phyloP scores from a whole-genome alignment of 2,113 vertebrate species.

The Tiliqua scincoides region DNA sequence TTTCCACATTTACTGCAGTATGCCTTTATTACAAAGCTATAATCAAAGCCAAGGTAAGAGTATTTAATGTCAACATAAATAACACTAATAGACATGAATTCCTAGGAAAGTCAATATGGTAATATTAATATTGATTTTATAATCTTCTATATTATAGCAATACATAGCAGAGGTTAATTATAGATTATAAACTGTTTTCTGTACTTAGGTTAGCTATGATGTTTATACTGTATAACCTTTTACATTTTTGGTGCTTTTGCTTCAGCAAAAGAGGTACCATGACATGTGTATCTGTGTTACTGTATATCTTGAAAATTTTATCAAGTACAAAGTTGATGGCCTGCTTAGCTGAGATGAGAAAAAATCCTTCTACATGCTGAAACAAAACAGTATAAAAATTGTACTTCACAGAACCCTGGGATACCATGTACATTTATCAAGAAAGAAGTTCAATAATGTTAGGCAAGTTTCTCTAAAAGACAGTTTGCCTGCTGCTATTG shows the following conservation, averaged over 20 bases:
- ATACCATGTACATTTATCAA: too few relatives aligned
- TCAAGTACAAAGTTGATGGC: neutral
- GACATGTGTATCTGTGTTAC: neutral
- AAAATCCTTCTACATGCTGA: neutral
- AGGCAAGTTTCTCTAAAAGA: too few relatives aligned
- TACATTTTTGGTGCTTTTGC: neutral
- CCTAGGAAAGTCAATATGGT: neutral
- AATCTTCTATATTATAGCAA: neutral
- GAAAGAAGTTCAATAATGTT: too few relatives aligned
- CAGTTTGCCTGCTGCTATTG: too few relatives aligned
- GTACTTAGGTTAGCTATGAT: neutral
- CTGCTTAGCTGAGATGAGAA: neutral
- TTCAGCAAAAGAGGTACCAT: neutral
- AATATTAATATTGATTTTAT: neutral
- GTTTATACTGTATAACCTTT: neutral
- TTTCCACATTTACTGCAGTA: neutral
- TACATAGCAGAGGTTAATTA: neutral
- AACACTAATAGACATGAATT: conserved; percentile 26
- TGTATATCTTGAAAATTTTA: neutral
- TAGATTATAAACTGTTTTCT: neutral
- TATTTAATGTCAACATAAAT: conserved; percentile 10
- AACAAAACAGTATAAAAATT: neutral
- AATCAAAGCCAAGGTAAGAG: conserved; percentile 6
- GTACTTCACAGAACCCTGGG: too few relatives aligned
- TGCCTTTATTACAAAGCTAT: conserved; percentile 26